phyloP scores from a whole-genome alignment of 2,113 vertebrate genomes.

The Pteropus alecto region DNA sequence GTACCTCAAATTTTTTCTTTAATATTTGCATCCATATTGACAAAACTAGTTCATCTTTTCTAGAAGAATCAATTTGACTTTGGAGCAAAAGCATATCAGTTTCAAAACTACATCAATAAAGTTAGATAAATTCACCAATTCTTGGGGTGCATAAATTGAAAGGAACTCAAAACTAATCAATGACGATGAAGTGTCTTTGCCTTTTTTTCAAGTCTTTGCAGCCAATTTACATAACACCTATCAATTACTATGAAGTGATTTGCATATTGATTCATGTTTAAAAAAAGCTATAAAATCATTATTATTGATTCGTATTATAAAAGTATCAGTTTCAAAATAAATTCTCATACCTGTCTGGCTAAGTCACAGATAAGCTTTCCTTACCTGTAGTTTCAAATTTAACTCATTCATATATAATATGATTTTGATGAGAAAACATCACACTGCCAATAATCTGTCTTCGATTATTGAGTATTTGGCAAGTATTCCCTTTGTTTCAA shows the following conservation, averaged over 20 bases:
- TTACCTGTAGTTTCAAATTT: background rate
- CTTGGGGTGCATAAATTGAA: background rate
- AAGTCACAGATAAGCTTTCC: background rate
- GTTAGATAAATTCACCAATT: background rate
- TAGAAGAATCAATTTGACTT: background rate
- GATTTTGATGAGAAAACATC: background rate
- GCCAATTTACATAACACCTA: background rate
- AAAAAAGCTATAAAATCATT: background rate
- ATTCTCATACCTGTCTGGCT: background rate
- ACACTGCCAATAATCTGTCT: background rate
- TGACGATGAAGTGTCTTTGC: background rate
- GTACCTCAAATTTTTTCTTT: background rate
- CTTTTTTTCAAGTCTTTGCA: background rate
- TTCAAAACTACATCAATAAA: background rate
- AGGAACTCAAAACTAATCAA: background rate
- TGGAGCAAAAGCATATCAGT: background rate
- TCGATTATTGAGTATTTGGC: slow-evolving; percentile 3
- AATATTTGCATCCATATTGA: background rate
- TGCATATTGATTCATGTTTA: background rate
- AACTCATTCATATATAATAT: background rate
- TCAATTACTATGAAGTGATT: background rate
- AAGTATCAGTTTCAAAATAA: background rate
- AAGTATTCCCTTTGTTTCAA: background rate
- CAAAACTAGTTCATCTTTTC: background rate
- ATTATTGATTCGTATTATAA: background rate